Percentiles rank a stretch among this genome's conserved stretches.
Conservation (phyloP, 2,797 vertebrate genomes). For the Kryptopterus vitreolus region DNA sequence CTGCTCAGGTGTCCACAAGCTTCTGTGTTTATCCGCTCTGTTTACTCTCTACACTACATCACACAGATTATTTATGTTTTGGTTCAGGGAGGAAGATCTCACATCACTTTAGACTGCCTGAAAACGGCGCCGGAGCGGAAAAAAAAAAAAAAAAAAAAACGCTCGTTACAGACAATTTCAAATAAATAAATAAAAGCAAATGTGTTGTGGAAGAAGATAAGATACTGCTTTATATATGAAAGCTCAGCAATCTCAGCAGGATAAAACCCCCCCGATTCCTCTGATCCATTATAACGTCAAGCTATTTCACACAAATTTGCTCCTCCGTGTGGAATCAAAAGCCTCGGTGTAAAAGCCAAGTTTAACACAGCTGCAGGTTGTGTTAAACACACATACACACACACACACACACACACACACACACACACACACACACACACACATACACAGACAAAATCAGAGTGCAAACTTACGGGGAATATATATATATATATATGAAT, state of each 20-base stretch:
- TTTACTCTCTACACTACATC: no score
- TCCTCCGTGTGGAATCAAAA: neutral
- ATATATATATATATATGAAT: no score
- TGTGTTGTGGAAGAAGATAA: neutral
- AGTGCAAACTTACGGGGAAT: neutral
- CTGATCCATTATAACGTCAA: neutral
- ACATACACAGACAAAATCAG: no score
- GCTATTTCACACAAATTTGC: constrained; percentile 18
- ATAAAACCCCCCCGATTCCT: neutral
- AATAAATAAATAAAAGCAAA: neutral
- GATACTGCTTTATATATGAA: neutral
- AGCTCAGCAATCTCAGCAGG: constrained; percentile 1
- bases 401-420: neutral
- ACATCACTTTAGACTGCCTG: neutral
- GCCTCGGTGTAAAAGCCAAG: neutral
- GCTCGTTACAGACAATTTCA: constrained; percentile 1
- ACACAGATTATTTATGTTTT: no score
- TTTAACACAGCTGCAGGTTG: constrained; percentile 11
- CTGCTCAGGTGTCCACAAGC: no score
- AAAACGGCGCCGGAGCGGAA: neutral
- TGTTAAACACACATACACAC: neutral
- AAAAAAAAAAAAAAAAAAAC: no score
- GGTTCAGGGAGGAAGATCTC: neutral
- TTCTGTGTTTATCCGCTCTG: no score
- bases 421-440: no score